These are phyloP conservation scores for Lumbricus terrestris DNA, from an alignment of 2,888 invertebrate species.

Conservation along the genomic window DNA sequence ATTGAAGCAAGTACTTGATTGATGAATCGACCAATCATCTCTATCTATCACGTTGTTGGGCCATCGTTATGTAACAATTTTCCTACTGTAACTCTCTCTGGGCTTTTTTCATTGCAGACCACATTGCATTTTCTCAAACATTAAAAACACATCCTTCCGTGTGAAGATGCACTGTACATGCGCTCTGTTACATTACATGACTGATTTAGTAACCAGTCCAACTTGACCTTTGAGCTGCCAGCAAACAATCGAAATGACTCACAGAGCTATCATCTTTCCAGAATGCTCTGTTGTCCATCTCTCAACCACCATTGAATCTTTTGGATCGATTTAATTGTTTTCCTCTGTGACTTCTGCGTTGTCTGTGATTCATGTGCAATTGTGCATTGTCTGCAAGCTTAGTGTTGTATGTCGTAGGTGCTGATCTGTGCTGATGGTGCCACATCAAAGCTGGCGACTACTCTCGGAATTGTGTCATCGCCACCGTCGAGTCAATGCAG, in stretches of 20 bases:
- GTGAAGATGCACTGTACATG: too few species aligned
- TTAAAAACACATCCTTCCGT: too few species aligned
- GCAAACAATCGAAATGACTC: too few species aligned
- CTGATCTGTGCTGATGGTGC: slow-evolving; percentile 51
- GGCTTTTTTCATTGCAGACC: too few species aligned
- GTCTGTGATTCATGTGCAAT: too few species aligned
- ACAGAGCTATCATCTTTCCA: background rate
- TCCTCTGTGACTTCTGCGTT: background rate
- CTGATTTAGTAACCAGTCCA: background rate
- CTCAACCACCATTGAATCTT: background rate
- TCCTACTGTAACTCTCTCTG: too few species aligned
- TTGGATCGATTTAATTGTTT: background rate
- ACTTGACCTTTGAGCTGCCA: background rate
- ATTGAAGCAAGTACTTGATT: background rate
- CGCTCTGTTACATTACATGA: too few species aligned
- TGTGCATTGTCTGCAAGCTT: too few species aligned
- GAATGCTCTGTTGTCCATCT: background rate
- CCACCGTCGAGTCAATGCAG: slow-evolving; percentile 49
- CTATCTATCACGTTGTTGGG: too few species aligned
- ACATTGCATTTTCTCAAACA: too few species aligned
- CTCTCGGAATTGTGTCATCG: slow-evolving; percentile 45
- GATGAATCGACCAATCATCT: too few species aligned
- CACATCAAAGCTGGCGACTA: slow-evolving; percentile 46
- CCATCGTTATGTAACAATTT: too few species aligned
- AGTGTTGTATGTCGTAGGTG: slow-evolving; percentile 34